A percentile compares a stretch with the other conserved stretches of the same genome.
Conservation (phyloP, 2,888 invertebrate species). For the Tenthredo amoena region DNA sequence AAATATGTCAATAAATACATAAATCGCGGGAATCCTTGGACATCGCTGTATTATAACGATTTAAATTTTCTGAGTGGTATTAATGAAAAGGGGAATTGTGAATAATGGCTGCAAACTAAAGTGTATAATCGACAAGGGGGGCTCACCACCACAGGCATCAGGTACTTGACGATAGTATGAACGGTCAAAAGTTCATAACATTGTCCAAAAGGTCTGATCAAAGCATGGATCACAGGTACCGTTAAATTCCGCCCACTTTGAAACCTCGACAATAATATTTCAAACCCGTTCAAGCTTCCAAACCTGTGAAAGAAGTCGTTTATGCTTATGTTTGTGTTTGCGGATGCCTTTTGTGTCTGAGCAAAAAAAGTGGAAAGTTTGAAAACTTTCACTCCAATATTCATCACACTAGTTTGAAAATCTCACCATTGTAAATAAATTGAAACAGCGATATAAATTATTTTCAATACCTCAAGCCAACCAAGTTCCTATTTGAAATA, state of each 20-base stretch:
- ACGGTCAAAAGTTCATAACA: slow-evolving; percentile 95
- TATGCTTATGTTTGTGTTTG: not conserved
- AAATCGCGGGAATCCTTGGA: no score
- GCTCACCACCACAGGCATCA: slow-evolving; percentile 93
- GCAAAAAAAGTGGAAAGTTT: not conserved
- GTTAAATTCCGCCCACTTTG: slow-evolving; percentile 87
- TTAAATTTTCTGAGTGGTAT: no score
- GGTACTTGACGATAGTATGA: slow-evolving; percentile 93
- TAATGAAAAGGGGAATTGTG: no score
- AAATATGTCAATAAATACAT: not conserved
- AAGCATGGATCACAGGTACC: slow-evolving; percentile 88
- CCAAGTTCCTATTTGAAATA: not conserved
- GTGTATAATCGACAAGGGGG: not conserved
- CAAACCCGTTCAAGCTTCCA: slow-evolving; percentile 94
- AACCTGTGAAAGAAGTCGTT: slow-evolving; percentile 81
- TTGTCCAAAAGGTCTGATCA: slow-evolving; percentile 94
- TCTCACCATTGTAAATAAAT: not conserved
- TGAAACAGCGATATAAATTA: not conserved
- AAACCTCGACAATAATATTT: slow-evolving; percentile 91
- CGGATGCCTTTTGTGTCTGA: not conserved
- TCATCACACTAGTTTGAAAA: not conserved
- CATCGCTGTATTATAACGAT: no score
- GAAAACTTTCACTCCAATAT: not conserved
- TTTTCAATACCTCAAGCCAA: no score
- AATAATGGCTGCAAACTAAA: no score